These are phyloP conservation scores for Drosophila demipolita DNA, from an alignment of 2,888 invertebrate genomes.

Conservation along the genomic window DNA sequence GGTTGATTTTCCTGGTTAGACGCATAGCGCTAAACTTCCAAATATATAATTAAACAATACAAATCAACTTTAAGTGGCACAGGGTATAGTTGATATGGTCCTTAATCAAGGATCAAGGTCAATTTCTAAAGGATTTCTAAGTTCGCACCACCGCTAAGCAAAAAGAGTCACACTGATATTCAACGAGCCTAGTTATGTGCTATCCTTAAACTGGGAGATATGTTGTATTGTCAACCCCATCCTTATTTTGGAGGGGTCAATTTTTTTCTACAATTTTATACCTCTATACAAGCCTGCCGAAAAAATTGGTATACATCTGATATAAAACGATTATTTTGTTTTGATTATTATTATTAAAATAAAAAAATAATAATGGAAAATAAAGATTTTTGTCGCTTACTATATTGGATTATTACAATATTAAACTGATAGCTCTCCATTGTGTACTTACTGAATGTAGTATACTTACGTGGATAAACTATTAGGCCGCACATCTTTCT, in stretches of 20 bases:
- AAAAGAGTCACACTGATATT: too few relatives aligned
- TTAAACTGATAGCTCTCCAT: not conserved
- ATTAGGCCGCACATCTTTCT: not conserved
- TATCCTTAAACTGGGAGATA: too few relatives aligned
- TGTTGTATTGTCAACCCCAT: not conserved
- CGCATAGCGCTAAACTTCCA: not conserved
- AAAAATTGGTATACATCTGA: not conserved
- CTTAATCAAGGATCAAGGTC: not conserved
- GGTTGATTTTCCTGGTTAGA: too few relatives aligned
- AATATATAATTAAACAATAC: not conserved
- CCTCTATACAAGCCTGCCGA: too few relatives aligned
- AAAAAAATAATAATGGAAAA: not conserved
- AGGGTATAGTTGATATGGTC: not conserved
- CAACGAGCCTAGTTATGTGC: too few relatives aligned
- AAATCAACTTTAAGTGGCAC: not conserved
- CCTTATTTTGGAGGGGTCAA: not conserved
- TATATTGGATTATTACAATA: not conserved
- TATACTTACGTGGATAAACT: not conserved
- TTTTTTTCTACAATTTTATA: too few relatives aligned
- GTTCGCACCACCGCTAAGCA: too few relatives aligned
- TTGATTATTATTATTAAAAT: not conserved
- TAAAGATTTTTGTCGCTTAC: not conserved
- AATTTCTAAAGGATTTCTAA: too few relatives aligned
- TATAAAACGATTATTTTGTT: not conserved
- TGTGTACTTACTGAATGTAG: not conserved